Percentiles rank a stretch among this genome's conserved stretches.
Evolutionary conservation across 2,888 invertebrate genomes (phyloP).

Genomic region (Amblyjoppa proteus): DNA sequence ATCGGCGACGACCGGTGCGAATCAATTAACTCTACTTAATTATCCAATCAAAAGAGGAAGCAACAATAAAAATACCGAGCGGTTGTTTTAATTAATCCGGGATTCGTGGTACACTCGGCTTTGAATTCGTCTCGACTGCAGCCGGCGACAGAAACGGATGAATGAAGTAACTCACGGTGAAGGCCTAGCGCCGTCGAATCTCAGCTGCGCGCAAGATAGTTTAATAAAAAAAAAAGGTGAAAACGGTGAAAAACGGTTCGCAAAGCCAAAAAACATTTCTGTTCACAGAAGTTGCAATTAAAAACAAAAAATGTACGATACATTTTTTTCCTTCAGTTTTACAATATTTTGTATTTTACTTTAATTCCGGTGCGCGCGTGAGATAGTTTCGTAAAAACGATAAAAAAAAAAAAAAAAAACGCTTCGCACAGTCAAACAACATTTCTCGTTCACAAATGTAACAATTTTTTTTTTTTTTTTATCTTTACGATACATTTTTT

Average conservation of each 20-base stretch:
- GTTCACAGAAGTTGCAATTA: not conserved
- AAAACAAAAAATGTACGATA: not conserved
- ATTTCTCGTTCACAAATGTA: not conserved
- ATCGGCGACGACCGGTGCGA: slow-evolving; percentile 34
- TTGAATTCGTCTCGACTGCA: no score
- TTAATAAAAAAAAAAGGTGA: not conserved
- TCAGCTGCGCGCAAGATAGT: not conserved
- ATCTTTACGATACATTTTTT: not conserved
- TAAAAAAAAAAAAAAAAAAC: no score
- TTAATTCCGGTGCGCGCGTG: no score
- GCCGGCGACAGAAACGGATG: not conserved
- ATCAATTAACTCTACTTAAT: slow-evolving; percentile 59
- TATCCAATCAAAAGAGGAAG: slow-evolving; percentile 51
- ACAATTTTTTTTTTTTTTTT: not conserved
- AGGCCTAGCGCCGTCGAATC: not conserved
- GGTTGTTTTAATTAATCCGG: slow-evolving; percentile 55
- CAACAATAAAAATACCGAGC: slow-evolving; percentile 36
- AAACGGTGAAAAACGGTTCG: not conserved
- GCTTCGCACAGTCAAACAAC: not conserved
- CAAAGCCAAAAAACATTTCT: no score
- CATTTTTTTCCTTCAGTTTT: no score
- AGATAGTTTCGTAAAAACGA: not conserved
- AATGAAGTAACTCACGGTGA: not conserved
- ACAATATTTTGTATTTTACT: no score
- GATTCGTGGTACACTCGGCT: slow-evolving; percentile 26